phyloP scores from a whole-genome alignment of 1,140 invertebrate species.

The Zaprionus kolodkinae region DNA sequence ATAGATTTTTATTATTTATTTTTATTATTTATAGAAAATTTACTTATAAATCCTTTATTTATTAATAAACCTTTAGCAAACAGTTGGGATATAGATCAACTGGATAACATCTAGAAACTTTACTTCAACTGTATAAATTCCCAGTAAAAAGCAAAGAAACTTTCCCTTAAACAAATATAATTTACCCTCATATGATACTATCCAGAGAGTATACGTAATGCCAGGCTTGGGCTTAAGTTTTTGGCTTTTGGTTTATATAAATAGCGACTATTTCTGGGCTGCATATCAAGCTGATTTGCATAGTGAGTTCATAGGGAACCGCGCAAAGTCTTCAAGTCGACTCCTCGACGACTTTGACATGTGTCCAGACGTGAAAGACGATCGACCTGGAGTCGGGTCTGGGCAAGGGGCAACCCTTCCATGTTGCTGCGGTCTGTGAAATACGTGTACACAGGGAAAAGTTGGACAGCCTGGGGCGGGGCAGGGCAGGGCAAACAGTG shows the following conservation, averaged over 20 bases:
- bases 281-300: constrained; percentile 62
- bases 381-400: not conserved
- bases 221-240: constrained; percentile 28
- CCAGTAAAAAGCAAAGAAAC: too few relatives aligned
- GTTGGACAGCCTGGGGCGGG: not conserved
- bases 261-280: constrained; percentile 58
- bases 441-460: not conserved
- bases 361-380: constrained; percentile 66
- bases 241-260: constrained; percentile 21
- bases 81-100: not conserved
- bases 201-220: constrained; percentile 47
- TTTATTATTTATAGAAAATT: too few relatives aligned
- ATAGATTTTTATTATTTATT: too few relatives aligned
- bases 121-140: too few relatives aligned
- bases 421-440: not conserved
- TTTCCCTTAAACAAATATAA: not conserved
- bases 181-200: not conserved
- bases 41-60: too few relatives aligned
- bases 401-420: not conserved
- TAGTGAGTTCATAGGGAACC: constrained; percentile 31
- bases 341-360: constrained; percentile 67
- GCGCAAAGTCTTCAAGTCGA: constrained; percentile 45
- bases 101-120: too few relatives aligned
- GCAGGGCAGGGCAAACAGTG: constrained; percentile 25
- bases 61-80: not conserved